A percentile compares a stretch with the other conserved stretches of the same genome.
phyloP scores from a whole-genome alignment of 2,888 invertebrate species.

The Philonicus albiceps region DNA sequence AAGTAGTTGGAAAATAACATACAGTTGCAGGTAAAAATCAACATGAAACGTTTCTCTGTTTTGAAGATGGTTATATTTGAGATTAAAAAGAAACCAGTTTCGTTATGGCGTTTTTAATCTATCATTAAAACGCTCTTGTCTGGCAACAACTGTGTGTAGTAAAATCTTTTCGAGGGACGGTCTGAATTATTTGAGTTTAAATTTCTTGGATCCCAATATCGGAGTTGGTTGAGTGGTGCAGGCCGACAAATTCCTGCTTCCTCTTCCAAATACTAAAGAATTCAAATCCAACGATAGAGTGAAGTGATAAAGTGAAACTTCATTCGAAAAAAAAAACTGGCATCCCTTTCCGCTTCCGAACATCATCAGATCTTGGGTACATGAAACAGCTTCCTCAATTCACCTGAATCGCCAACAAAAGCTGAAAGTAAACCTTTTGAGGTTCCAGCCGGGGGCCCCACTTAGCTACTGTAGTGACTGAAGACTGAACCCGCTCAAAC shows the following conservation, averaged over 20 bases:
- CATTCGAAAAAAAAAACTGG: not conserved
- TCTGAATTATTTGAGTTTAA: no score
- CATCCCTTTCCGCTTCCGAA: not conserved
- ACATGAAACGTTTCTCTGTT: no score
- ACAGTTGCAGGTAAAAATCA: no score
- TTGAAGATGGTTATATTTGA: no score
- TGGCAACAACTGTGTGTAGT: no score
- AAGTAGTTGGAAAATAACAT: no score
- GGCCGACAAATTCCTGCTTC: not conserved
- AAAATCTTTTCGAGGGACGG: no score
- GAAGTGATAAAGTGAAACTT: not conserved
- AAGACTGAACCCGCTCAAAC: not conserved
- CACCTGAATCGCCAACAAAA: not conserved
- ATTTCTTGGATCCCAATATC: not conserved
- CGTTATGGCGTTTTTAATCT: no score
- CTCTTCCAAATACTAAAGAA: not conserved
- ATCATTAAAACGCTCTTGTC: no score
- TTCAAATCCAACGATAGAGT: not conserved
- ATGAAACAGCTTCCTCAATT: not conserved
- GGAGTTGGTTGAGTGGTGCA: not conserved
- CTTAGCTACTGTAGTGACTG: not conserved
- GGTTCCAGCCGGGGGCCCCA: not conserved
- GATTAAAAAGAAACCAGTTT: no score
- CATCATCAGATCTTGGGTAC: not conserved
- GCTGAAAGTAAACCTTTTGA: not conserved